These are phyloP conservation scores for Eristalis arbustorum DNA, from an alignment of 2,888 invertebrate species.

Conservation along the genomic window DNA sequence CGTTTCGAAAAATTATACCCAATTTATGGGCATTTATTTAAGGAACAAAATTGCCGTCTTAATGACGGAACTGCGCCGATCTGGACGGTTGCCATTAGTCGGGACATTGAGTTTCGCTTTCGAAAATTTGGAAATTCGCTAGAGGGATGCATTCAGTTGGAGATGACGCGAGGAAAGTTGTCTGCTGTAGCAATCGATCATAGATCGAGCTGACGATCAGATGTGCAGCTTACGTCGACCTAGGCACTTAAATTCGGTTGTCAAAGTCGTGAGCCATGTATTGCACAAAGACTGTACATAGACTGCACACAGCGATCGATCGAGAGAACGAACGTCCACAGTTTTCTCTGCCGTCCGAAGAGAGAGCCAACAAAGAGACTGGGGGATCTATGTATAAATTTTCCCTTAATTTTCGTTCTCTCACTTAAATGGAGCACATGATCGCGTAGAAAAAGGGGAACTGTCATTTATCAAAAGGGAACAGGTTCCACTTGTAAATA, in stretches of 20 bases:
- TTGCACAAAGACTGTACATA: neutral
- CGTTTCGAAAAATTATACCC: slow-evolving; percentile 2
- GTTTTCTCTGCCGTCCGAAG: neutral
- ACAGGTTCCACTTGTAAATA: slow-evolving; percentile 3
- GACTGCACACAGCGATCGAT: neutral
- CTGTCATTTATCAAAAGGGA: neutral
- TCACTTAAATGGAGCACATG: slow-evolving; percentile 4
- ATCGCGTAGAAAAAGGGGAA: slow-evolving; percentile 4
- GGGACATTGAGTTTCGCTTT: neutral
- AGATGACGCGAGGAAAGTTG: too few species aligned
- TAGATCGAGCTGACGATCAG: too few species aligned
- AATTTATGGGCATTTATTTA: slow-evolving; percentile 39
- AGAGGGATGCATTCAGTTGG: too few species aligned
- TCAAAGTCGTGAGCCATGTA: neutral
- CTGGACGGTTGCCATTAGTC: neutral
- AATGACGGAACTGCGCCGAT: neutral
- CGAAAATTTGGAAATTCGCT: neutral
- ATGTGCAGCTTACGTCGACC: too few species aligned
- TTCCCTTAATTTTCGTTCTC: slow-evolving; percentile 12
- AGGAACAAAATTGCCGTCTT: slow-evolving; percentile 10
- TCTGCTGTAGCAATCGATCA: too few species aligned
- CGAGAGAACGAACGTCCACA: neutral
- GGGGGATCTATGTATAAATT: neutral
- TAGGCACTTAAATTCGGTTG: too few species aligned
- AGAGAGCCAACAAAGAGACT: neutral